Evolutionary conservation across 92 coral and sea anemone genomes (phyloP), one percentile per base, ranked within the genome.

Genomic region (Palythoa grandiflora): DNA sequence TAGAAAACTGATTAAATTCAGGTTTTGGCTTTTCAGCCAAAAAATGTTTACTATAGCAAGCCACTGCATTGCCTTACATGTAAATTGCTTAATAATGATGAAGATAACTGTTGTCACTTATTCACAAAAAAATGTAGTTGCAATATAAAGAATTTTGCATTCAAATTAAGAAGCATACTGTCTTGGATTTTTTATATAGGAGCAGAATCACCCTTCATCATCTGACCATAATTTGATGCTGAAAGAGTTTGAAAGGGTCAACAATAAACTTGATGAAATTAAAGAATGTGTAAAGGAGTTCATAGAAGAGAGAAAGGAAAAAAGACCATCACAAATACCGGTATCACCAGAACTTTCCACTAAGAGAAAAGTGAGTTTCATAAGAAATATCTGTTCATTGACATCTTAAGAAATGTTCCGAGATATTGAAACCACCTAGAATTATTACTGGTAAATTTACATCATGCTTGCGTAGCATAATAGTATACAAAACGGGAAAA

Each of bases 1-100:
- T 61, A 61, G 44, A 70, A 70, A 70, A 70, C 74, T 35, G 9
- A 70, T 70, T 70, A 21, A 70, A 70, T 70, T 70, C 63, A 55
- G 74, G 39, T 70, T 70, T 70, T 35, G 74, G 44, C 74, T 70
- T 70, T 70, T 70, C 39, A 21, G 44, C 15, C 74, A 70, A 35
- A 70, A 70, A 70, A 70, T 35, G 14, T 70, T 70, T 70, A 70
- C 14, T 70, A 13, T 70, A 70, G 74, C 74, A 70, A 6, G 47
- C 39, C 74, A 70, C 9, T 70, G 40, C 74, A 21, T 70, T 70
- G 74, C 74, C 74, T 70, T n/a, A n/a, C n/a, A n/a, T n/a, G n/a
- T 70, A 70, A 70, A 6, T 70, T 70, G 74, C 74, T 70, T 70
- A 70, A 70, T 70, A 70, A 70, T 70, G 74, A 70, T 55, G 63